phyloP scores from a whole-genome alignment of 2,113 vertebrate species.

The Eudyptes chrysolophus region DNA sequence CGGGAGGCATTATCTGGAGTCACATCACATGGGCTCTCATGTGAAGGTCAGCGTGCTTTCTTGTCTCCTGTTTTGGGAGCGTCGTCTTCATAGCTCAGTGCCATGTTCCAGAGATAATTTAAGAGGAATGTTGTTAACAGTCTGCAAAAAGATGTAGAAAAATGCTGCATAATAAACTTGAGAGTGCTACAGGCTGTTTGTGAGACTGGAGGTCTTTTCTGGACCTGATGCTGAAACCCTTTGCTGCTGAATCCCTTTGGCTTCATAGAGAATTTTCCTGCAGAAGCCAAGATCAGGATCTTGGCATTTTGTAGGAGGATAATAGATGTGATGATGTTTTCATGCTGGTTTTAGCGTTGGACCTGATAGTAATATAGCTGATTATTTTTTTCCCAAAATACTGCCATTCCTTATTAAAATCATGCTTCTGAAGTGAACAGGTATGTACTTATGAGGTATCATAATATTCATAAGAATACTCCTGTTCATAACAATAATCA shows the following conservation, averaged over 20 bases:
- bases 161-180: background rate
- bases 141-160: background rate
- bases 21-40: conserved; percentile 93
- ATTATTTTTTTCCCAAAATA: background rate
- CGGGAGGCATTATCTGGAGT: conserved; percentile 92
- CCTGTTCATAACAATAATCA: background rate
- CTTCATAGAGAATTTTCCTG: background rate
- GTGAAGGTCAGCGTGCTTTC: conserved; percentile 82
- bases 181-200: background rate
- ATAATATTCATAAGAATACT: background rate
- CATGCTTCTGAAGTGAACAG: background rate
- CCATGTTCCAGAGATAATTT: background rate
- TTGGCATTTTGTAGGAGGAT: background rate
- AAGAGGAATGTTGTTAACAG: background rate
- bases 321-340: background rate
- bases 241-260: background rate
- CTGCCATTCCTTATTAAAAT: background rate
- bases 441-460: background rate
- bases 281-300: background rate
- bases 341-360: background rate
- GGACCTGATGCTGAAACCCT: background rate
- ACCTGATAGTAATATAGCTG: background rate
- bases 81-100: background rate
- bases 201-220: background rate
- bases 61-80: background rate